These are phyloP conservation scores for Clarias laeviceps DNA, from an alignment of 2,797 vertebrate genomes.

Conservation along the genomic window DNA sequence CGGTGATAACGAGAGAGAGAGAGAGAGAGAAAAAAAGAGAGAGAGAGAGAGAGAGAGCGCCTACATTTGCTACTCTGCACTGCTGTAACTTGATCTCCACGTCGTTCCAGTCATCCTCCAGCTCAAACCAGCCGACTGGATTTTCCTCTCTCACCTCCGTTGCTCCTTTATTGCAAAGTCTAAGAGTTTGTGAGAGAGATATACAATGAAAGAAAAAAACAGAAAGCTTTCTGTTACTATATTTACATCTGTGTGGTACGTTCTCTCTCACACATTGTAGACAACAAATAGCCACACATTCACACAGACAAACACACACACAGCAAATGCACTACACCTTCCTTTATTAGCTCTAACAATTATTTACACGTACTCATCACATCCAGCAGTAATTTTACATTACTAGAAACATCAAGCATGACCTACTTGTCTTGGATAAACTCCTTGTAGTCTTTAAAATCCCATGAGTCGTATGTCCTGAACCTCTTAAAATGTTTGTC, in stretches of 20 bases:
- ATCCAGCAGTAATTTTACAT: not conserved
- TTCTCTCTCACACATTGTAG: not conserved
- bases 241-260: not conserved
- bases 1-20: not conserved
- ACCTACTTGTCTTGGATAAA: conserved; percentile 88
- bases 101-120: conserved; percentile 97
- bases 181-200: not conserved
- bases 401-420: not conserved
- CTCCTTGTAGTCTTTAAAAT: conserved; percentile 85
- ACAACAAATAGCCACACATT: not conserved
- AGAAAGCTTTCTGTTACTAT: not conserved
- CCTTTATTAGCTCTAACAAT: not conserved
- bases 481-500: conserved; percentile 93
- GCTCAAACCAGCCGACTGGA: conserved; percentile 95
- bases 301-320: too few species aligned
- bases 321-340: not conserved
- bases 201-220: not conserved
- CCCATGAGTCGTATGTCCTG: conserved; percentile 88
- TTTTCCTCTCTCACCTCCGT: conserved; percentile 83
- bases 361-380: not conserved
- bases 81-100: conserved; percentile 91
- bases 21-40: not conserved
- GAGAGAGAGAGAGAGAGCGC: not conserved
- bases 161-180: conserved; percentile 45
- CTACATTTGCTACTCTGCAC: conserved; percentile 88